phyloP scores from a whole-genome alignment of 2,113 vertebrate species.

The Taurulus bubalis region DNA sequence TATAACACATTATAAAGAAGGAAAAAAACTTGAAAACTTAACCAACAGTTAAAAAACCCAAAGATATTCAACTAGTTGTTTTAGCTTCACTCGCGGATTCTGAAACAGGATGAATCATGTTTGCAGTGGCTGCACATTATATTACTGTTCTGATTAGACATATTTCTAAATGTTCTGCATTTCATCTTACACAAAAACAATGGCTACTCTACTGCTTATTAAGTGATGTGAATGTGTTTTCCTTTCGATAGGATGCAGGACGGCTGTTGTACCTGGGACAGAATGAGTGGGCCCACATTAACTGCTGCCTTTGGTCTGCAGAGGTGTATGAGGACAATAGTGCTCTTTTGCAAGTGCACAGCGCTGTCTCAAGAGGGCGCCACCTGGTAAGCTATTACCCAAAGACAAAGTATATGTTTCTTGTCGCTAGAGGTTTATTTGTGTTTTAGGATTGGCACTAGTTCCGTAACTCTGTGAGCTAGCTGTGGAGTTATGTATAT shows the following conservation, averaged over 20 bases:
- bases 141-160: not conserved
- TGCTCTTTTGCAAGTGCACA: slow-evolving; percentile 90
- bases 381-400: slow-evolving; percentile 82
- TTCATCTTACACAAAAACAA: not conserved
- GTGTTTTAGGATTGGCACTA: not conserved
- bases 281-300: slow-evolving; percentile 94
- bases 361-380: slow-evolving; percentile 89
- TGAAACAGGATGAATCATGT: not conserved
- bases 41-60: not conserved
- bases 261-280: slow-evolving; percentile 91
- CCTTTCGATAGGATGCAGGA: slow-evolving; percentile 85
- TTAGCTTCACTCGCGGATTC: not conserved
- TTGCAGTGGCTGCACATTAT: not conserved
- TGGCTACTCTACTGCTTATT: not conserved
- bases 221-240: not conserved
- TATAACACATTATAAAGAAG: not conserved
- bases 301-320: slow-evolving; percentile 94
- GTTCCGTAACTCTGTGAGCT: not conserved
- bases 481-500: not conserved
- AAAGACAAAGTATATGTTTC: not conserved
- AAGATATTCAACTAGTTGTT: not conserved
- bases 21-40: not conserved
- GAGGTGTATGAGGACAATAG: slow-evolving; percentile 91
- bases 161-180: not conserved
- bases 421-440: not conserved